Percentiles rank a stretch among this genome's conserved stretches.
phyloP scores from a whole-genome alignment of 2,113 vertebrate genomes.

The Takifugu flavidus region DNA sequence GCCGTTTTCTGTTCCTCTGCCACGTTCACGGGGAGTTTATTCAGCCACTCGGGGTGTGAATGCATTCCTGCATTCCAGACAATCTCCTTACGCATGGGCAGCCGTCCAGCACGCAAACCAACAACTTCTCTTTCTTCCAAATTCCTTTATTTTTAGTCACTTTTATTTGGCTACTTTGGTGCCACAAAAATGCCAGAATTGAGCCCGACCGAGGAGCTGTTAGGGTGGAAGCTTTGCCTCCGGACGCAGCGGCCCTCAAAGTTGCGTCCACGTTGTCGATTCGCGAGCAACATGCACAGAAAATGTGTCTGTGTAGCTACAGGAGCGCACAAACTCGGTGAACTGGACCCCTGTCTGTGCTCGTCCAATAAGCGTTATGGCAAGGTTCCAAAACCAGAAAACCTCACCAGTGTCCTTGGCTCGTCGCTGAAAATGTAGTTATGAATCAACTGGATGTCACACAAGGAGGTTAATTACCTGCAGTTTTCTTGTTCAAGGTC shows the following conservation, averaged over 20 bases:
- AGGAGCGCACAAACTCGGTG: slow-evolving; percentile 20
- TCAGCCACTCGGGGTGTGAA: slow-evolving; percentile 54
- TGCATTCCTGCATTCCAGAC: slow-evolving; percentile 66
- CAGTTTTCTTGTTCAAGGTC: slow-evolving; percentile 16
- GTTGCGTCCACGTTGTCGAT: slow-evolving; percentile 14
- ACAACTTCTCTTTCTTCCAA: slow-evolving; percentile 5
- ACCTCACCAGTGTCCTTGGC: slow-evolving; percentile 14
- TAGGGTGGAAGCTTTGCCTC: neutral
- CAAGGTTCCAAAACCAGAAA: neutral
- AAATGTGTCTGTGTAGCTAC: slow-evolving; percentile 1
- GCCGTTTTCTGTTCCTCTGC: slow-evolving; percentile 13
- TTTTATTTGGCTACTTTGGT: neutral
- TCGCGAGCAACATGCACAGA: slow-evolving; percentile 10
- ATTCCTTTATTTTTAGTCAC: neutral
- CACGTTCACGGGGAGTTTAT: slow-evolving; percentile 56
- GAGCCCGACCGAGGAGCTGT: neutral
- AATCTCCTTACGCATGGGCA: slow-evolving; percentile 48
- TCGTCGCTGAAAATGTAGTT: neutral
- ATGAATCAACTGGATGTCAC: slow-evolving; percentile 25
- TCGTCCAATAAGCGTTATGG: slow-evolving; percentile 4
- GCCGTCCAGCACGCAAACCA: slow-evolving; percentile 25
- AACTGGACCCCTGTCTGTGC: slow-evolving; percentile 5
- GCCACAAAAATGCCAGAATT: neutral
- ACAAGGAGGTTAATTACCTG: neutral
- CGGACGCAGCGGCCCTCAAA: neutral